A percentile compares a stretch with the other conserved stretches of the same genome.
These are phyloP conservation scores for Aporrectodea caliginosa DNA, from an alignment of 1,140 invertebrate genomes.

Conservation along the genomic window DNA sequence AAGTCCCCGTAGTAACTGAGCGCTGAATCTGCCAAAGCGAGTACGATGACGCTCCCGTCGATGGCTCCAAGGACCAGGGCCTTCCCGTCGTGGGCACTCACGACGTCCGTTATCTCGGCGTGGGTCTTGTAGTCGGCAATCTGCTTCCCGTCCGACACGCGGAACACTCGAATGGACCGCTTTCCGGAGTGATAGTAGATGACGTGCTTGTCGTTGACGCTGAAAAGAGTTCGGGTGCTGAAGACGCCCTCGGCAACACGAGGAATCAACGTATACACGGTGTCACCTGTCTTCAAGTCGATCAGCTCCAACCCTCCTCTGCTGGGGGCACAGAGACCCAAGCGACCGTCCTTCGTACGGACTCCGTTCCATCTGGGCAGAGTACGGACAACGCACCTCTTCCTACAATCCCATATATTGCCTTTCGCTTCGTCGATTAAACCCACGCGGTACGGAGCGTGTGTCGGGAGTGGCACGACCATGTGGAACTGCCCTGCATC, in stretches of 20 bases:
- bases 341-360: constrained; percentile 62
- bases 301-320: constrained; percentile 79
- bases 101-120: constrained; percentile 78
- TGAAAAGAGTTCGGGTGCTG: constrained; percentile 89
- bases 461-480: neutral
- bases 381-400: constrained; percentile 57
- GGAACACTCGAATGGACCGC: constrained; percentile 86
- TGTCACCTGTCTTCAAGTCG: constrained; percentile 62
- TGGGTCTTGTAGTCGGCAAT: constrained; percentile 88
- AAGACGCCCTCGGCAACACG: constrained; percentile 90
- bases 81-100: constrained; percentile 38
- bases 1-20: constrained; percentile 45
- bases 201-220: constrained; percentile 88
- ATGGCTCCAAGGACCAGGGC: constrained; percentile 72
- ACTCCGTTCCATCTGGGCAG: constrained; percentile 60
- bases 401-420: constrained; percentile 62
- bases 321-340: constrained; percentile 85
- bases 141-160: constrained; percentile 78
- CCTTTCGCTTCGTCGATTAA: constrained; percentile 87
- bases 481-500: constrained; percentile 70
- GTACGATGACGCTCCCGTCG: constrained; percentile 87
- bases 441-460: constrained; percentile 60
- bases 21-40: constrained; percentile 79
- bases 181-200: constrained; percentile 92
- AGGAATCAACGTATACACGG: constrained; percentile 79